These are phyloP conservation scores for Matsumurasca onukii DNA, from an alignment of 1,140 invertebrate species.

Conservation along the genomic window DNA sequence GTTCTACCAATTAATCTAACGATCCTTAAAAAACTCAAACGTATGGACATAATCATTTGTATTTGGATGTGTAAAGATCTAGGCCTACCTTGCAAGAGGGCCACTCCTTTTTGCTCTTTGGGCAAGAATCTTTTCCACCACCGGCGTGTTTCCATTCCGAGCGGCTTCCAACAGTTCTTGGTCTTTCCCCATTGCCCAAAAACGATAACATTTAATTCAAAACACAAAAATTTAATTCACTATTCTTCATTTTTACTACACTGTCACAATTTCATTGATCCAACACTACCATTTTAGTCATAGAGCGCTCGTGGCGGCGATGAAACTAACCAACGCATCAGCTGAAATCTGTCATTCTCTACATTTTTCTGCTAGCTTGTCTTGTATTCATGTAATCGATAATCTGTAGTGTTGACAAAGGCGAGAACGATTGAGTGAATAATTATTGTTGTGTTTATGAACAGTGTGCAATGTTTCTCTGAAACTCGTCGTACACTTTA, in stretches of 20 bases:
- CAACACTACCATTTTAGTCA: constrained; percentile 64
- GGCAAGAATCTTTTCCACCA: constrained; percentile 88
- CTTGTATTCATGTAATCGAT: background rate
- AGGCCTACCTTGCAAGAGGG: constrained; percentile 84
- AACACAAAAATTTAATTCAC: constrained; percentile 46
- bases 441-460: too few species aligned
- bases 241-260: constrained; percentile 58
- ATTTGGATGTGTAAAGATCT: constrained; percentile 14
- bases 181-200: constrained; percentile 85
- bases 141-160: constrained; percentile 82
- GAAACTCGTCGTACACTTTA: too few species aligned
- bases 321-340: constrained; percentile 23
- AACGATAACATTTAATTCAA: constrained; percentile 30
- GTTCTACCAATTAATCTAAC: too few species aligned
- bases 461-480: too few species aligned
- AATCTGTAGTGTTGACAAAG: background rate
- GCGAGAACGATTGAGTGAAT: too few species aligned
- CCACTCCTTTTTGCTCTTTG: constrained; percentile 89
- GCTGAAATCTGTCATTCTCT: constrained; percentile 11
- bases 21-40: too few species aligned
- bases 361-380: too few species aligned
- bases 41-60: too few species aligned
- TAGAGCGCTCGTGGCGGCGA: constrained; percentile 38
- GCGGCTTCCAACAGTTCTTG: constrained; percentile 94
- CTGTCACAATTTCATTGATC: constrained; percentile 72